Evolutionary conservation across 1,140 invertebrate species (phyloP).

Genomic region (Tachypleus tridentatus): DNA sequence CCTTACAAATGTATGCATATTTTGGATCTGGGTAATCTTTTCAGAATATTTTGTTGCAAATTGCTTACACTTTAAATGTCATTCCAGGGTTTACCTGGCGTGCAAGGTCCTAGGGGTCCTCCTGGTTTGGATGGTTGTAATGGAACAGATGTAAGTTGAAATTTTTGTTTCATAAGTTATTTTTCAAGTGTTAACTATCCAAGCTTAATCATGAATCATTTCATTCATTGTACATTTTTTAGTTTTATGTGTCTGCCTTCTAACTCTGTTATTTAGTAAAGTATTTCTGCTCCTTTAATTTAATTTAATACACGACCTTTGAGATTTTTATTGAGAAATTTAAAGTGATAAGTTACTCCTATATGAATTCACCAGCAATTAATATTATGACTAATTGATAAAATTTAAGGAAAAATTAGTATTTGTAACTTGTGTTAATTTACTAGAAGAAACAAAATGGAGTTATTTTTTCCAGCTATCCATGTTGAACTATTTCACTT

Average conservation of each 20-base stretch:
- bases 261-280: background rate
- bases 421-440: too few relatives aligned
- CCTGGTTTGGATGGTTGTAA: slow-evolving; percentile 84
- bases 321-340: too few relatives aligned
- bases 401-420: too few relatives aligned
- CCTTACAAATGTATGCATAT: too few relatives aligned
- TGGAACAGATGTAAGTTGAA: slow-evolving; percentile 60
- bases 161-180: background rate
- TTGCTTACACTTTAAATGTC: background rate
- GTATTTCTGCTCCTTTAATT: background rate
- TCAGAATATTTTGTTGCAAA: background rate
- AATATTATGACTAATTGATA: too few relatives aligned
- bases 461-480: too few relatives aligned
- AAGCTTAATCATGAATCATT: background rate
- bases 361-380: too few relatives aligned
- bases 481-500: too few relatives aligned
- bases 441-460: too few relatives aligned
- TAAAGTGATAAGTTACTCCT: too few relatives aligned
- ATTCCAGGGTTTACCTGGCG: slow-evolving; percentile 41
- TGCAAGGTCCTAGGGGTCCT: slow-evolving; percentile 53
- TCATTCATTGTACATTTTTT: background rate
- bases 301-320: too few relatives aligned
- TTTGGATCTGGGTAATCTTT: background rate
- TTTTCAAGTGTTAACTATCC: background rate
- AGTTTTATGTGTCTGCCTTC: background rate